Conservation (phyloP, 2,797 vertebrate genomes). For the Huso huso region DNA sequence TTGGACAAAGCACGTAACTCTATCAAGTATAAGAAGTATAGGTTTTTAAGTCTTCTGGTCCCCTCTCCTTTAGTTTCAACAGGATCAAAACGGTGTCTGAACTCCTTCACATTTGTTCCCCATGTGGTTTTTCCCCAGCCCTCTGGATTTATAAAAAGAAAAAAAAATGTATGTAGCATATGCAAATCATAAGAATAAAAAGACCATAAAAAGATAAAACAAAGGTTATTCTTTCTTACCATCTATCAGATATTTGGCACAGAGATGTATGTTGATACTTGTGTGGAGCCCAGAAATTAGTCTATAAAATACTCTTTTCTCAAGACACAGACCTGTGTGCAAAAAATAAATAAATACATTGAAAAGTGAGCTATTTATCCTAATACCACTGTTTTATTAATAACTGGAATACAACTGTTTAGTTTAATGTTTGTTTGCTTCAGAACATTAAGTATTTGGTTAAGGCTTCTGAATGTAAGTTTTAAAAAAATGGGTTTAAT, state of each 20-base stretch:
- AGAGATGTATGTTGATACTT: constrained; percentile 92
- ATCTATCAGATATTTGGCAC: constrained; percentile 80
- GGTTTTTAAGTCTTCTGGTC: constrained; percentile 82
- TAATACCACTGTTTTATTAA: too few species aligned
- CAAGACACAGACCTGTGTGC: constrained; percentile 74
- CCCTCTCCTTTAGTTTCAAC: constrained; percentile 86
- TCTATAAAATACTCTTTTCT: constrained; percentile 91
- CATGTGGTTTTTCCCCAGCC: constrained; percentile 76
- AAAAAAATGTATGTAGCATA: background rate
- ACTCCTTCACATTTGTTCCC: constrained; percentile 86
- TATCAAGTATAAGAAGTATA: constrained; percentile 91
- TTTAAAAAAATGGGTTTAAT: too few species aligned
- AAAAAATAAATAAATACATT: constrained; percentile 12
- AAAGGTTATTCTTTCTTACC: constrained; percentile 50
- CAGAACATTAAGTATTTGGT: too few species aligned
- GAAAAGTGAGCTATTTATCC: too few species aligned
- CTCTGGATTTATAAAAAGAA: constrained; percentile 50
- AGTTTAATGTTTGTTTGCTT: too few species aligned
- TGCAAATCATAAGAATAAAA: background rate
- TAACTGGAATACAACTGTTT: too few species aligned
- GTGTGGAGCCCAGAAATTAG: constrained; percentile 92
- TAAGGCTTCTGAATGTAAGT: too few species aligned
- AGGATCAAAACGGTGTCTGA: constrained; percentile 74
- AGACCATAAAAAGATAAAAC: background rate
- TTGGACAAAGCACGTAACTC: constrained; percentile 88